Percentiles rank a stretch among this genome's conserved stretches.
These are phyloP conservation scores for Seriola dumerili DNA, from an alignment of 2,113 vertebrate species.

Conservation along the genomic window DNA sequence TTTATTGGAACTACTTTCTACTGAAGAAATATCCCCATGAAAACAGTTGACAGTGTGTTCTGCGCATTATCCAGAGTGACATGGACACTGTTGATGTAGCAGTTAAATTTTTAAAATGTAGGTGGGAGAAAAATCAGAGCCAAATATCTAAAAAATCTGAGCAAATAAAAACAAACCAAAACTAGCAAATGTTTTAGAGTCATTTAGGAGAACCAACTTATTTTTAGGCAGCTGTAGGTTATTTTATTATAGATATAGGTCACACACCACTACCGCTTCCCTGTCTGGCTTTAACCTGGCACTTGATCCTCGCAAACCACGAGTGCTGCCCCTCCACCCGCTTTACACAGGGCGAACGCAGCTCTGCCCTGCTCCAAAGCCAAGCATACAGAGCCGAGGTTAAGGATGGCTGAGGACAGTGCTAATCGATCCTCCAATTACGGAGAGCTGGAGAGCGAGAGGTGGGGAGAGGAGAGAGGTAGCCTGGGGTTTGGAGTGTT, in stretches of 20 bases:
- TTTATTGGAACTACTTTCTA: not conserved
- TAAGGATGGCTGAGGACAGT: slow-evolving; percentile 79
- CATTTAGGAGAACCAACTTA: not conserved
- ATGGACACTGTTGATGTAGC: not conserved
- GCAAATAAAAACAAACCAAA: not conserved
- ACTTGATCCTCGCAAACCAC: slow-evolving; percentile 54
- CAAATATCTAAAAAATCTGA: not conserved
- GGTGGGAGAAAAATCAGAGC: not conserved
- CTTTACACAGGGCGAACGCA: slow-evolving; percentile 26
- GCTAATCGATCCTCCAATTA: slow-evolving; percentile 85
- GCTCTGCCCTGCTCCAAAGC: slow-evolving; percentile 52
- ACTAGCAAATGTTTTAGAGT: not conserved
- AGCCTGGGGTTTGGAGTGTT: slow-evolving; percentile 61
- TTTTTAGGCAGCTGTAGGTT: not conserved
- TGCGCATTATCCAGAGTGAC: not conserved
- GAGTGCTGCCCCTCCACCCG: slow-evolving; percentile 48
- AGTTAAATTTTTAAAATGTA: not conserved
- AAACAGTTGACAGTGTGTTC: not conserved
- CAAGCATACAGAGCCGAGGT: slow-evolving; percentile 58
- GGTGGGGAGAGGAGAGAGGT: slow-evolving; percentile 60
- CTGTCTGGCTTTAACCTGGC: slow-evolving; percentile 18
- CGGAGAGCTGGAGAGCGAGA: slow-evolving; percentile 56
- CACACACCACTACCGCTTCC: not conserved
- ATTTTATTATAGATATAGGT: not conserved
- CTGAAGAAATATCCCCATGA: not conserved